These are phyloP conservation scores for Diaphora mendica DNA, from an alignment of 2,888 invertebrate species.

Conservation along the genomic window DNA sequence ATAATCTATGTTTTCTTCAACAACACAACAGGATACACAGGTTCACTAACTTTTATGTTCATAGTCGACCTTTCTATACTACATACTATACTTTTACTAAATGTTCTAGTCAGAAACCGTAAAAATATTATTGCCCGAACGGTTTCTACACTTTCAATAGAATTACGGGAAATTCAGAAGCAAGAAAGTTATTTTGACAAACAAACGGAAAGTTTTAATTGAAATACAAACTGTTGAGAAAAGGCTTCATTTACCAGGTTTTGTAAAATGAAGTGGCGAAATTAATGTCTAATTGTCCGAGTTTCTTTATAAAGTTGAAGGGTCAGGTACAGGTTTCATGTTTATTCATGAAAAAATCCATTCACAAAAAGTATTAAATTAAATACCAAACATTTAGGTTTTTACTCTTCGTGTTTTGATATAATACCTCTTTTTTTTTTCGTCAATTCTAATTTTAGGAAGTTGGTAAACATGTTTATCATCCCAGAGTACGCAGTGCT, in stretches of 20 bases:
- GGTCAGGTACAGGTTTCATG: slow-evolving; percentile 8
- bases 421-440: not conserved
- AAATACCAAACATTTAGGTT: not conserved
- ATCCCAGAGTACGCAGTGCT: too few species aligned
- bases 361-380: not conserved
- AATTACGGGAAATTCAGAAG: slow-evolving; percentile 36
- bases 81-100: too few species aligned
- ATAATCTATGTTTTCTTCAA: not conserved
- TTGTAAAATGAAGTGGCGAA: slow-evolving; percentile 33
- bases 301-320: slow-evolving; percentile 22
- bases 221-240: slow-evolving; percentile 56
- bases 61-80: slow-evolving; percentile 4
- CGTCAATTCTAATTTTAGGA: not conserved
- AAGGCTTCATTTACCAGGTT: slow-evolving; percentile 48
- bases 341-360: slow-evolving; percentile 6
- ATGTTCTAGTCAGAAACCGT: slow-evolving; percentile 22
- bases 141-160: slow-evolving; percentile 45
- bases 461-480: not conserved
- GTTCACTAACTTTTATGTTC: not conserved
- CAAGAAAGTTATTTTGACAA: slow-evolving; percentile 50
- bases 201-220: slow-evolving; percentile 67
- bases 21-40: not conserved
- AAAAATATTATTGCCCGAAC: slow-evolving; percentile 27
- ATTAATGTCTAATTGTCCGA: slow-evolving; percentile 39
- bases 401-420: not conserved